phyloP scores from a whole-genome alignment of 1,140 invertebrate genomes.

The Mamestra configurata region DNA sequence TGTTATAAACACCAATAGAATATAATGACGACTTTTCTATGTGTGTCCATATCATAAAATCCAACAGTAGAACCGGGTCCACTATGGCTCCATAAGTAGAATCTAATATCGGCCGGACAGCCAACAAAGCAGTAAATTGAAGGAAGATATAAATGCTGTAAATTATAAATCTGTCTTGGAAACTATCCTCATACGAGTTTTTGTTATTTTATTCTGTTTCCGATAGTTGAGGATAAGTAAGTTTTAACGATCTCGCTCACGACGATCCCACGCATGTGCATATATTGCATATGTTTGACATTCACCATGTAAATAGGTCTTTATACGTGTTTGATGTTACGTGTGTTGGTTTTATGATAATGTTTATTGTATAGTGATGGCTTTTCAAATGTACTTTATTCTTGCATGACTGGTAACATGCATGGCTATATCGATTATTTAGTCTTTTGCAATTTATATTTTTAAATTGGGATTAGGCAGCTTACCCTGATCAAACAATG shows the following conservation, averaged over 20 bases:
- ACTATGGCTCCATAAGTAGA: background rate
- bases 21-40: background rate
- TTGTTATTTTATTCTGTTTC: background rate
- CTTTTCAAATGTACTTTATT: slow-evolving; percentile 18
- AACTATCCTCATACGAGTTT: slow-evolving; percentile 5
- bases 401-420: background rate
- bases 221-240: slow-evolving; percentile 6
- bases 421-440: background rate
- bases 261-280: background rate
- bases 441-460: background rate
- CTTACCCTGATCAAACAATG: background rate
- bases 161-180: slow-evolving; percentile 5
- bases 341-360: slow-evolving; percentile 21
- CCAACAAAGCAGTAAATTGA: background rate
- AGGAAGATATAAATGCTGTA: slow-evolving; percentile 15
- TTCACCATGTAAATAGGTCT: slow-evolving; percentile 6
- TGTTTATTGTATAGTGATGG: background rate
- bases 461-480: background rate
- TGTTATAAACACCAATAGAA: background rate
- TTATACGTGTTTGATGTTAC: slow-evolving; percentile 3
- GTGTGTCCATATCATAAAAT: background rate
- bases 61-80: background rate
- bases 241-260: slow-evolving; percentile 11
- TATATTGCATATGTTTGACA: background rate
- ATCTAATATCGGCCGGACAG: background rate